phyloP scores from a whole-genome alignment of 2,888 invertebrate species.

The Agrenia bidenticulata region DNA sequence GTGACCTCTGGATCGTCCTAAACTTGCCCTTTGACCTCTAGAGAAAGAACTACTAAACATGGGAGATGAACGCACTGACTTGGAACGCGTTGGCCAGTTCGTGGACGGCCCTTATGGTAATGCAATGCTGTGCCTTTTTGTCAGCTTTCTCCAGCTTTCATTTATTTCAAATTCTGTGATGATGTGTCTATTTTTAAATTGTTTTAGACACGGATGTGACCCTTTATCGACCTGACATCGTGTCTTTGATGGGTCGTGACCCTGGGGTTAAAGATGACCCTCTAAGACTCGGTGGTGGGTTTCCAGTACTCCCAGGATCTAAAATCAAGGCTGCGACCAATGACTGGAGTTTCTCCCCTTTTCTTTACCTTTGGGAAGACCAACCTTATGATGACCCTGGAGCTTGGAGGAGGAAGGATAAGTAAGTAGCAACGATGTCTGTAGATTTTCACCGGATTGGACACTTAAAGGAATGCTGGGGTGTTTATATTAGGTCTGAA shows the following conservation, averaged over 20 bases:
- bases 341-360: constrained; percentile 49
- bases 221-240: constrained; percentile 43
- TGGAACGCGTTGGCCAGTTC: constrained; percentile 48
- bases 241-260: constrained; percentile 47
- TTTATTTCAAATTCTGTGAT: background rate
- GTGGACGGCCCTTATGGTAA: constrained; percentile 48
- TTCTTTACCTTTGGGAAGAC: constrained; percentile 47
- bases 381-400: constrained; percentile 46
- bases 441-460: no score
- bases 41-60: constrained; percentile 10
- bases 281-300: constrained; percentile 42
- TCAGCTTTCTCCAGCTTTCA: background rate
- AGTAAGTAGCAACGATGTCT: constrained; percentile 26
- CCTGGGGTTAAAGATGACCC: constrained; percentile 39
- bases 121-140: background rate
- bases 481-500: constrained; percentile 25
- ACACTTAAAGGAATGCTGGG: no score
- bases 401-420: constrained; percentile 36
- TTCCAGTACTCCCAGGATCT: constrained; percentile 39
- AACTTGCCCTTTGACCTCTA: constrained; percentile 11
- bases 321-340: constrained; percentile 51
- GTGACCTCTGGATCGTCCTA: background rate
- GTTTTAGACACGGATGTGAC: constrained; percentile 46
- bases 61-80: constrained; percentile 41
- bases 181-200: background rate